Percentiles rank a stretch among this genome's conserved stretches.
Evolutionary conservation across 2,888 invertebrate species (phyloP).

Genomic region (Clostera curtula): DNA sequence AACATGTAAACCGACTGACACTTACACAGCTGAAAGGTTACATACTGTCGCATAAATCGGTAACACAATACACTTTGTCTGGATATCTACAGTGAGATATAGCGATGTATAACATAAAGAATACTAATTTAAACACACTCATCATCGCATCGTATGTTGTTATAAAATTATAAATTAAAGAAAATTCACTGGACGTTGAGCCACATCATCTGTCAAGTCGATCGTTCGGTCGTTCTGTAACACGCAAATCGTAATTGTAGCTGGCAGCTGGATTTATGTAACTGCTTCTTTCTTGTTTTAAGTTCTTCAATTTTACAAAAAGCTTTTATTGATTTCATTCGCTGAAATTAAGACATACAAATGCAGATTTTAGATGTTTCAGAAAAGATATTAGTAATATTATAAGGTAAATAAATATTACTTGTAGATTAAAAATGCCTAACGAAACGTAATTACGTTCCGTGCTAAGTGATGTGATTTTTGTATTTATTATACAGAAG

Average conservation of each 20-base stretch:
- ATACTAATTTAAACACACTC: conserved; percentile 53
- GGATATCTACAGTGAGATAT: conserved; percentile 69
- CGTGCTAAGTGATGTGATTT: too few species aligned
- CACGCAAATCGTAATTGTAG: conserved; percentile 12
- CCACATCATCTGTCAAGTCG: conserved; percentile 71
- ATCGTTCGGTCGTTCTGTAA: conserved; percentile 32
- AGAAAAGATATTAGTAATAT: too few species aligned
- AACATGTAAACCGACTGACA: conserved; percentile 30
- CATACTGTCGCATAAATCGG: conserved; percentile 81
- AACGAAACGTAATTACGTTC: too few species aligned
- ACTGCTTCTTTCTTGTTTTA: too few species aligned
- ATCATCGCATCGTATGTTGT: conserved; percentile 61
- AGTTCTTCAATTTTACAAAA: too few species aligned
- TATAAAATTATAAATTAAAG: conserved; percentile 36
- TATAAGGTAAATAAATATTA: too few species aligned
- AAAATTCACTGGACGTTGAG: conserved; percentile 55
- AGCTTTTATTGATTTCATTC: too few species aligned
- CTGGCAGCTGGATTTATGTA: too few species aligned
- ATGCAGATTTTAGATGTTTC: too few species aligned
- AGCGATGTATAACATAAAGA: conserved; percentile 52
- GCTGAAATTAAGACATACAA: too few species aligned
- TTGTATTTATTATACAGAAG: too few species aligned
- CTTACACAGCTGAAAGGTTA: conserved; percentile 16
- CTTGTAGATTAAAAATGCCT: too few species aligned
- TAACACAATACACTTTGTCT: conserved; percentile 81